These are phyloP conservation scores for Falco peregrinus DNA, from an alignment of 2,797 vertebrate genomes.

Conservation along the genomic window DNA sequence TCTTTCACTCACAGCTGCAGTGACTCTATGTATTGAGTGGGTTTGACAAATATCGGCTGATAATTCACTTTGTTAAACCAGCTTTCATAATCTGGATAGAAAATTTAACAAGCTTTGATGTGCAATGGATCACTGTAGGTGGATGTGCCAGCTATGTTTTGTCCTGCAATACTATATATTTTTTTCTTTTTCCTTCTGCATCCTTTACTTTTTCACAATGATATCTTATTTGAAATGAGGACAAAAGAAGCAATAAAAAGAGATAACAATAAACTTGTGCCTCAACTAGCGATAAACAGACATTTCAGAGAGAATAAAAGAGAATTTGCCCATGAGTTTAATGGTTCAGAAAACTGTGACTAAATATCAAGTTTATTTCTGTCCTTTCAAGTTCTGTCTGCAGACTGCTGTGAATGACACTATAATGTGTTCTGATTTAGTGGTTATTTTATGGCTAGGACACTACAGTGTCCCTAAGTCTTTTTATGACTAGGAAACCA, in stretches of 20 bases:
- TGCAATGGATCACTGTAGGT: background rate
- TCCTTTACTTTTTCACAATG: background rate
- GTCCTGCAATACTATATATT: background rate
- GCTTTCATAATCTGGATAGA: background rate
- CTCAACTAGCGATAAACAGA: background rate
- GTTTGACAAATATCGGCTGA: constrained; percentile 2
- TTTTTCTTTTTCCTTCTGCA: background rate
- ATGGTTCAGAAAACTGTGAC: background rate
- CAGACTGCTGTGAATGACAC: background rate
- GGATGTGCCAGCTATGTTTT: background rate
- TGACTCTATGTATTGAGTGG: background rate
- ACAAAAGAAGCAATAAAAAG: background rate
- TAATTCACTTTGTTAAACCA: background rate
- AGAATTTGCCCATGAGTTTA: background rate
- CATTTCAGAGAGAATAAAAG: background rate
- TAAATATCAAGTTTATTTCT: background rate
- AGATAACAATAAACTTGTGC: background rate
- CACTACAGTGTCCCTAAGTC: background rate
- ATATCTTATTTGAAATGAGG: background rate
- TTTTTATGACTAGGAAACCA: background rate
- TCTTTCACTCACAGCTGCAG: background rate
- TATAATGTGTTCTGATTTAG: background rate
- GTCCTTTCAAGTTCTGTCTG: background rate
- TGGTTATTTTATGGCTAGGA: background rate
- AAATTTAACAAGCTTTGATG: background rate